Percentiles rank a stretch among this genome's conserved stretches.
These are phyloP conservation scores for Brachionus manjavacas DNA, from an alignment of 1,140 invertebrate species.

Conservation along the genomic window DNA sequence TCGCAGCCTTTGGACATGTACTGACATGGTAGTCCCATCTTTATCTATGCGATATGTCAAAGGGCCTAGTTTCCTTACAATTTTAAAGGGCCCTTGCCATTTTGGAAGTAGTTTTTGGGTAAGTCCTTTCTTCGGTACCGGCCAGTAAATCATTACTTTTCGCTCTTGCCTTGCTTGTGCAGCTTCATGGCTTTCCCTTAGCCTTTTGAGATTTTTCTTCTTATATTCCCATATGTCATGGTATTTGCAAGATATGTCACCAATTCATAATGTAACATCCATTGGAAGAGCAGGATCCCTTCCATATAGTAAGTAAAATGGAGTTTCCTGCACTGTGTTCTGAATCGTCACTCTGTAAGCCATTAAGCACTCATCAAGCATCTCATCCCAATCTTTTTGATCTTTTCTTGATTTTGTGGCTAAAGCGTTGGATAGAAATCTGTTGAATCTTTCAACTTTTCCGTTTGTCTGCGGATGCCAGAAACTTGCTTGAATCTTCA, in stretches of 20 bases:
- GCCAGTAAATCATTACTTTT: constrained; percentile 4
- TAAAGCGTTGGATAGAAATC: background rate
- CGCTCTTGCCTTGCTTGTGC: background rate
- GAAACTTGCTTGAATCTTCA: constrained; percentile 44
- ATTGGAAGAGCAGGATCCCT: background rate
- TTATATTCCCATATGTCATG: background rate
- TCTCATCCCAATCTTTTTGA: constrained; percentile 2
- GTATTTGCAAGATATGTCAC: background rate
- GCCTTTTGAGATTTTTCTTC: background rate
- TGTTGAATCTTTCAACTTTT: constrained; percentile 42
- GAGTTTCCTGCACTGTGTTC: background rate
- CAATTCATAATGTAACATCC: background rate
- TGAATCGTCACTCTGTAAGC: background rate
- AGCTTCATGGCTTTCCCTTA: background rate
- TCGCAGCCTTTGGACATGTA: background rate
- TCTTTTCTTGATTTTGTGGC: background rate
- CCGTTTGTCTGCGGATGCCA: constrained; percentile 46
- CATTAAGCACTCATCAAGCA: background rate
- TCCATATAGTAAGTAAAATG: background rate
- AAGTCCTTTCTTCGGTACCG: background rate
- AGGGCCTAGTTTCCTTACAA: background rate
- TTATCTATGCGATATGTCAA: background rate
- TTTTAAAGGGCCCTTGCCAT: background rate
- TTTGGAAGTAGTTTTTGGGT: constrained; percentile 15
- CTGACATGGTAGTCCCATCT: background rate